A percentile compares a stretch with the other conserved stretches of the same genome.
Conservation (phyloP, 1,140 invertebrate genomes). For the Wiebesia pumilae region DNA sequence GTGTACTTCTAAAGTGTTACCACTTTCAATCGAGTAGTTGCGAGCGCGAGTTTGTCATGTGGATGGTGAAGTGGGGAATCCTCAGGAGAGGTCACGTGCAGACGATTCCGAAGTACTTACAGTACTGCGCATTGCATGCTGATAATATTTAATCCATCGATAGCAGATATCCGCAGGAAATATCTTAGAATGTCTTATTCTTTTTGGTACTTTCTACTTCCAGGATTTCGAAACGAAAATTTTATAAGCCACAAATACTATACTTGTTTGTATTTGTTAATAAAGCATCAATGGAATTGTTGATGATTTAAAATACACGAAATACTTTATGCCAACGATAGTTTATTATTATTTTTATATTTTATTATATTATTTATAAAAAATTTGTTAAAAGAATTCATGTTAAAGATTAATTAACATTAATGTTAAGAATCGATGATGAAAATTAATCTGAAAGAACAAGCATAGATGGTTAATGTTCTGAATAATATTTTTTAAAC, state of each 20-base stretch:
- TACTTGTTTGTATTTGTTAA: neutral
- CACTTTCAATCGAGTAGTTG: constrained; percentile 32
- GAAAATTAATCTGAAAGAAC: no score
- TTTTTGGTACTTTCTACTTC: neutral
- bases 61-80: neutral
- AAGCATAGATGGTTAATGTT: no score
- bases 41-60: constrained; percentile 5
- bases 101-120: neutral
- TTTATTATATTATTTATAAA: no score
- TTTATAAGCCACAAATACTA: neutral
- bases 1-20: constrained; percentile 28
- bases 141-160: constrained; percentile 19
- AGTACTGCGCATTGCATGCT: neutral
- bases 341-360: no score
- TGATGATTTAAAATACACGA: no score
- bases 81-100: neutral
- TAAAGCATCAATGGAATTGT: no score
- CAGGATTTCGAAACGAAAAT: neutral
- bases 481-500: no score
- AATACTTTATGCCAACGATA: no score
- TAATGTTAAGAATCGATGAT: no score
- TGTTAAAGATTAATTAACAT: no score
- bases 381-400: no score
- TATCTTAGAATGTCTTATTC: neutral
- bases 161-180: neutral